Evolutionary conservation across 2,797 vertebrate genomes (phyloP).

Genomic region (Martes flavigula): DNA sequence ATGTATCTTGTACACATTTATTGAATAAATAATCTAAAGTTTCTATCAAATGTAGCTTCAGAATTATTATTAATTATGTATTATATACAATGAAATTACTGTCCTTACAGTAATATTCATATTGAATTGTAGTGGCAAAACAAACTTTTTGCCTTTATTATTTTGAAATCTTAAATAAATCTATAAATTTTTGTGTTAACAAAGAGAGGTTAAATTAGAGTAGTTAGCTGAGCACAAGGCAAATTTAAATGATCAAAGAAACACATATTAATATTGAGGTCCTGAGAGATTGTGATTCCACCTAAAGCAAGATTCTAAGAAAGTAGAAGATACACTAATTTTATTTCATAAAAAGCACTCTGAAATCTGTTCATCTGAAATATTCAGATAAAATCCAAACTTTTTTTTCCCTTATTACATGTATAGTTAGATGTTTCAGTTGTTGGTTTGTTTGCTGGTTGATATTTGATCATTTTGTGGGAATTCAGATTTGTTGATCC

Average conservation of each 20-base stretch:
- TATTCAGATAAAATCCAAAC: background rate
- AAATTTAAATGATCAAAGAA: conserved; percentile 11
- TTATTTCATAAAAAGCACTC: background rate
- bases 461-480: background rate
- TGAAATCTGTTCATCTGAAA: background rate
- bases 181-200: background rate
- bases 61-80: background rate
- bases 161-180: background rate
- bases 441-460: background rate
- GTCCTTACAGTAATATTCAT: background rate
- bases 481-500: background rate
- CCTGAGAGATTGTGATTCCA: background rate
- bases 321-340: background rate
- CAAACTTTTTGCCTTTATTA: background rate
- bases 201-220: background rate
- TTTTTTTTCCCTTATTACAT: background rate
- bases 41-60: background rate
- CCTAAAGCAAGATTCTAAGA: background rate
- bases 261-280: background rate
- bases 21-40: background rate
- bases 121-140: background rate
- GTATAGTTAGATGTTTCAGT: background rate
- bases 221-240: background rate
- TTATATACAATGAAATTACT: background rate
- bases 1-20: background rate